Evolutionary conservation across 2,113 vertebrate species (phyloP).

Genomic region (Dicentrarchus labrax): DNA sequence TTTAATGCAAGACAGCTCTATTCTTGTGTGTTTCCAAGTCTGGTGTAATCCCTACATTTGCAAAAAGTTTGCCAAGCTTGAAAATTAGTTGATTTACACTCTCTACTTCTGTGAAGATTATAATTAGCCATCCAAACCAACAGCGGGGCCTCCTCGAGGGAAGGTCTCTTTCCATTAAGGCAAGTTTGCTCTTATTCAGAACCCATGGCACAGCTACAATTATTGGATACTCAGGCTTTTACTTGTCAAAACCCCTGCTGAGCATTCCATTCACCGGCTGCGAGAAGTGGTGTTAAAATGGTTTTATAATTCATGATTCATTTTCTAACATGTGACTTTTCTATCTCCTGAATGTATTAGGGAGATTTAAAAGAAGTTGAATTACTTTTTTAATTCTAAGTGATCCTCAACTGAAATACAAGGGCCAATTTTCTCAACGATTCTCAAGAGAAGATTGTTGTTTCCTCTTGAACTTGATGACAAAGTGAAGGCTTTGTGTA

Average conservation of each 20-base stretch:
- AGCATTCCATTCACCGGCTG: slow-evolving; percentile 49
- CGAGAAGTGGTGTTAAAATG: slow-evolving; percentile 56
- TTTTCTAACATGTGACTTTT: slow-evolving; percentile 49
- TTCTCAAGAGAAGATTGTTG: neutral
- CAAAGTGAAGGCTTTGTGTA: neutral
- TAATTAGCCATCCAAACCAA: slow-evolving; percentile 63
- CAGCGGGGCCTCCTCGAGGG: slow-evolving; percentile 21
- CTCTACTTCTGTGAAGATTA: slow-evolving; percentile 41
- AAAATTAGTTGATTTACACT: slow-evolving; percentile 60
- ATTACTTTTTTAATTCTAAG: slow-evolving; percentile 39
- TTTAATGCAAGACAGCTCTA: neutral
- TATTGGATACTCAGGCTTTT: slow-evolving; percentile 70
- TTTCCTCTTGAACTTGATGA: slow-evolving; percentile 11
- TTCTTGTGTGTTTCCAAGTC: slow-evolving; percentile 1
- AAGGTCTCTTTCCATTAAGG: slow-evolving; percentile 58
- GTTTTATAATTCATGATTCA: slow-evolving; percentile 62
- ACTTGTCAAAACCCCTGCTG: slow-evolving; percentile 60
- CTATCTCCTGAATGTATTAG: slow-evolving; percentile 50
- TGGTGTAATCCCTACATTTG: slow-evolving; percentile 42
- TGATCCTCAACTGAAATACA: slow-evolving; percentile 31
- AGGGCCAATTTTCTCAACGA: slow-evolving; percentile 15
- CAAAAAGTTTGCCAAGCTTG: slow-evolving; percentile 44
- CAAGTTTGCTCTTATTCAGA: slow-evolving; percentile 51
- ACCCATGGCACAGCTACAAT: slow-evolving; percentile 58
- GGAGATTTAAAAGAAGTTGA: slow-evolving; percentile 44